Conservation (phyloP, 2,888 invertebrate species). For the Panopea generosa region DNA sequence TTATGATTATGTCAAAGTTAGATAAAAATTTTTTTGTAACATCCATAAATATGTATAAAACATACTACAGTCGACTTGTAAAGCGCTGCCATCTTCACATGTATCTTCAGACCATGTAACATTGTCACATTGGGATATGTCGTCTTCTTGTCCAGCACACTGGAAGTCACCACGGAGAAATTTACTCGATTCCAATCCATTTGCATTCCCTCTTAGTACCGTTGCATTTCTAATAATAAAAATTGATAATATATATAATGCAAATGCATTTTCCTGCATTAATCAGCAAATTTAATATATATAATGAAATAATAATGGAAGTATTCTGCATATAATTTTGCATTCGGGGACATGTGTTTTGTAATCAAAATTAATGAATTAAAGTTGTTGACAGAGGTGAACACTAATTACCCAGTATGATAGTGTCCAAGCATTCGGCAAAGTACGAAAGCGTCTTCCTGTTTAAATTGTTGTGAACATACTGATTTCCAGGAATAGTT, state of each 20-base stretch:
- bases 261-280: too few relatives aligned
- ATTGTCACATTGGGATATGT: constrained; percentile 26
- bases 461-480: constrained; percentile 6
- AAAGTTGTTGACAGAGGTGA: too few relatives aligned
- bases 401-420: constrained; percentile 25
- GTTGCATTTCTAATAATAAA: constrained; percentile 2
- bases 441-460: constrained; percentile 12
- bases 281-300: too few relatives aligned
- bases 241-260: too few relatives aligned
- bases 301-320: too few relatives aligned
- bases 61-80: constrained; percentile 27
- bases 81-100: neutral
- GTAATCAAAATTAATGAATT: too few relatives aligned
- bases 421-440: constrained; percentile 33
- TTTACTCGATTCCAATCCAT: neutral
- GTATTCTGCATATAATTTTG: too few relatives aligned
- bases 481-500: constrained; percentile 9
- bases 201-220: neutral
- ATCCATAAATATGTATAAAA: too few relatives aligned
- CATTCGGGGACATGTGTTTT: too few relatives aligned
- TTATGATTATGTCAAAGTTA: too few relatives aligned
- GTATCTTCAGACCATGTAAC: neutral
- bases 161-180: constrained; percentile 7
- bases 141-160: constrained; percentile 36
- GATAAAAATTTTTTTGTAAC: too few relatives aligned